Evolutionary conservation across 1,140 invertebrate genomes (phyloP), one percentile per base, ranked within the genome.

Genomic region (Trissolcus basalis): DNA sequence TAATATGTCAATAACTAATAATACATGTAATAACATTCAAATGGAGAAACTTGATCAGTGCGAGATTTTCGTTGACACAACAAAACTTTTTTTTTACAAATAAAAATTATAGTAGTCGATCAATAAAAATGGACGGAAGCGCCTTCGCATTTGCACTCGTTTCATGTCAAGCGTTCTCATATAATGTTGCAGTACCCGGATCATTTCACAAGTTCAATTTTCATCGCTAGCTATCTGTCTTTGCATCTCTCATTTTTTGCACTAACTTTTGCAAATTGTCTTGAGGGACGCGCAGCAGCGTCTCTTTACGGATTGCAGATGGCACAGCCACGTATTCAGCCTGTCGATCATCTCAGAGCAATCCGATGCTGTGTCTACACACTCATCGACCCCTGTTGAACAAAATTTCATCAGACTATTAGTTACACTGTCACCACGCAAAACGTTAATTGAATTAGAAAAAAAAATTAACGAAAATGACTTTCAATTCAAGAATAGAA

Each of bases 311-410:
- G 86, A 86, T 87, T 87, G 85, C 79, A 88, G 78, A 87, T 87
- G 87, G 85, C 87, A 88, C 86, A 89, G 85, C 87, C 87, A 88
- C 82, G 83, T 85, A 83, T 85, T 86, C 83, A 89, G 86, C 87
- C 87, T 89, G 81, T 84, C 81, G 70, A 89, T 89, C 84, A 87
- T 80, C 81, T 87, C 86, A 76, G 86, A 86, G 85, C 87, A 89
- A 84, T 89, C 86, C 83, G 86, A 81, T 51, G 83, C 86, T 50
- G 81, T 76, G 58, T 89, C 87, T 70, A 64, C 81, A 80, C 87
- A 88, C 79, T 88, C 87, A 87, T 80, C 87, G 85, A 56, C 86
- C 85, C 80, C 85, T 87, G 79, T 82, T 88, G 3, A 73, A 53
- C 11, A 55, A 1, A 61, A 45, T 50, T 9, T 55, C 12, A 44